Base-by-base conservation (phyloP, 1,140 invertebrate genomes). In the Drosophila rhopaloa region DNA sequence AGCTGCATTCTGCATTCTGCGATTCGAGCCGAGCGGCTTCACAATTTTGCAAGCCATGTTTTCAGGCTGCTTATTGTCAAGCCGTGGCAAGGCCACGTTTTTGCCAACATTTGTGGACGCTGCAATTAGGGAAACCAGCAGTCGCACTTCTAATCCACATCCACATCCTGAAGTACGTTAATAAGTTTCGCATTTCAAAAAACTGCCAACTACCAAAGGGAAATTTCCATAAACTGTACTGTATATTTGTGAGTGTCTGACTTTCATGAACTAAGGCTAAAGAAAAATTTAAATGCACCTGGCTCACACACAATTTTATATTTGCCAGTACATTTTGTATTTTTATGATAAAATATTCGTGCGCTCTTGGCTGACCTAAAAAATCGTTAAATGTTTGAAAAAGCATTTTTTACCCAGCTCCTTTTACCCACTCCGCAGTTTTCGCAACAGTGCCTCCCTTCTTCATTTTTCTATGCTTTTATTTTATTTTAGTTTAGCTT, bases 271-370 rank as follows among this genome's bases (percentile, higher is more conserved):
- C 72, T 67, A 16, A 57, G 60, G 72, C 66, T 19, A 55, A 61
- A 48, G 59, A 47, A 80, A 65, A 60, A 19, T 14, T 62, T 32
- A n/a, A 51, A 13, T 24, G 10, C 24, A 29, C 46, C 27, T 43
- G 29, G 27, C 32, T 43, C 27, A 35, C 32, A 8, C 54, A 57
- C 55, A 58, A 59, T 51, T 73, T 44, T 38, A 65, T 58, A 66
- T 66, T 74, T 74, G 71, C 63, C 41, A 51, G 53, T 55, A 74
- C 68, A 86, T 70, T 70, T 82, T 60, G 81, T 54, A 86, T 81
- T 86, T 84, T 89, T 84, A 88, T 88, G 83, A 84, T 88, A 88
- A 89, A 83, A 89, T 83, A 89, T 89, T 83, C 88, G 58, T 72
- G 65, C 71, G 73, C 61, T 76, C 60, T 47, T 76, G 79, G 57